Percentiles rank a stretch among this genome's conserved stretches.
phyloP scores from a whole-genome alignment of 2,888 invertebrate genomes.

The Scelioninae gen. 1 region DNA sequence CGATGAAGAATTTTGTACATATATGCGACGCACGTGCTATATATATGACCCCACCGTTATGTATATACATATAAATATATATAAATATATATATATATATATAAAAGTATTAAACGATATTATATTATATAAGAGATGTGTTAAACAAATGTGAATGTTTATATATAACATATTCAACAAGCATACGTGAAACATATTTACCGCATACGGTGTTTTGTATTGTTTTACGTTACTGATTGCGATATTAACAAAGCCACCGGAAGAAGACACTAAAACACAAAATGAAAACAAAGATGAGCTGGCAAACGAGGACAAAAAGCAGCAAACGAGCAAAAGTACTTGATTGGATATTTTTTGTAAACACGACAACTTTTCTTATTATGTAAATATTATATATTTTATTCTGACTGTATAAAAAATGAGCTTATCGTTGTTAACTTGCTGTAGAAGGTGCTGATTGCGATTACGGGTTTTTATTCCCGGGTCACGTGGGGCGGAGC shows the following conservation, averaged over 20 bases:
- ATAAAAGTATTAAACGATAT: conserved; percentile 50
- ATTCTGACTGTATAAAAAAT: conserved; percentile 19
- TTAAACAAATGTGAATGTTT: conserved; percentile 66
- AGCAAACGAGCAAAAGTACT: neutral
- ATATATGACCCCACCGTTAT: conserved; percentile 53
- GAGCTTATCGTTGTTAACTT: conserved; percentile 29
- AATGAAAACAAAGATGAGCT: no score
- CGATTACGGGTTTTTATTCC: conserved; percentile 51
- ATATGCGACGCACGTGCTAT: conserved; percentile 63
- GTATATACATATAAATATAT: conserved; percentile 58
- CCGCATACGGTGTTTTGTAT: conserved; percentile 59
- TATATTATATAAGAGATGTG: conserved; percentile 59
- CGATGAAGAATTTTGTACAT: conserved; percentile 60
- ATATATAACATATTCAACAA: conserved; percentile 61
- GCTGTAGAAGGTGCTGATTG: conserved; percentile 50
- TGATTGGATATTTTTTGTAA: conserved; percentile 64
- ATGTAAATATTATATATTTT: conserved; percentile 25
- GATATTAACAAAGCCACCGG: conserved; percentile 27
- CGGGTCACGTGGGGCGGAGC: neutral
- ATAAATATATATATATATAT: conserved; percentile 51
- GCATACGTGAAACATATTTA: conserved; percentile 65
- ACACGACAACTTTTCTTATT: conserved; percentile 12
- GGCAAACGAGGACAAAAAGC: no score
- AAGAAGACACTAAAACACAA: neutral
- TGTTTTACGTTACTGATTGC: conserved; percentile 50